These are phyloP conservation scores for Macrocentrus cingulum DNA, from an alignment of 1,140 invertebrate species.

Conservation along the genomic window DNA sequence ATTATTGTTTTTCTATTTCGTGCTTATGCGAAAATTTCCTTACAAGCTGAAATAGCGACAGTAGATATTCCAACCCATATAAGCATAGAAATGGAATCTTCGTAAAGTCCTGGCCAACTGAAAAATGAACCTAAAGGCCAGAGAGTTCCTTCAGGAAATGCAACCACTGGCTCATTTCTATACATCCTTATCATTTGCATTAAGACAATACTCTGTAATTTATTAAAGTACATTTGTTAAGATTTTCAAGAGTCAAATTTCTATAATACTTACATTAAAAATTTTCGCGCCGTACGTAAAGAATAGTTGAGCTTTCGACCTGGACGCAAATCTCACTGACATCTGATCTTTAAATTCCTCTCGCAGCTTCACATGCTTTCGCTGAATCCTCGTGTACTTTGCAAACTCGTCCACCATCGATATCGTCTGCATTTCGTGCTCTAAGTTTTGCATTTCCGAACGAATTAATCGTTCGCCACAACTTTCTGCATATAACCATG, in stretches of 20 bases:
- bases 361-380: constrained; percentile 58
- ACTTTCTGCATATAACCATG: constrained; percentile 33
- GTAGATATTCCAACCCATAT: constrained; percentile 45
- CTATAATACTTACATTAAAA: constrained; percentile 37
- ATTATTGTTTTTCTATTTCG: too few relatives aligned
- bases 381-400: constrained; percentile 62
- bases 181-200: constrained; percentile 42
- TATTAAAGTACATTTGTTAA: not conserved
- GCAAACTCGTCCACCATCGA: constrained; percentile 65
- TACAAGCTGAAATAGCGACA: constrained; percentile 28
- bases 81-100: constrained; percentile 47
- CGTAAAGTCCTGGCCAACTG: constrained; percentile 46
- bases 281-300: constrained; percentile 31
- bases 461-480: constrained; percentile 34
- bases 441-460: constrained; percentile 49
- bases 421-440: constrained; percentile 55
- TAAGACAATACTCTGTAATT: constrained; percentile 38
- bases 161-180: constrained; percentile 44
- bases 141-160: constrained; percentile 42
- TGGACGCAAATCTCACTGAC: constrained; percentile 20
- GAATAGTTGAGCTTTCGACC: constrained; percentile 26
- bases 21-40: too few relatives aligned
- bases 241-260: constrained; percentile 10
- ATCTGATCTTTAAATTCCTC: constrained; percentile 49
- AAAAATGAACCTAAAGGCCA: constrained; percentile 45